Base-by-base conservation (phyloP, 2,113 vertebrate genomes). In the Guaruba guarouba region DNA sequence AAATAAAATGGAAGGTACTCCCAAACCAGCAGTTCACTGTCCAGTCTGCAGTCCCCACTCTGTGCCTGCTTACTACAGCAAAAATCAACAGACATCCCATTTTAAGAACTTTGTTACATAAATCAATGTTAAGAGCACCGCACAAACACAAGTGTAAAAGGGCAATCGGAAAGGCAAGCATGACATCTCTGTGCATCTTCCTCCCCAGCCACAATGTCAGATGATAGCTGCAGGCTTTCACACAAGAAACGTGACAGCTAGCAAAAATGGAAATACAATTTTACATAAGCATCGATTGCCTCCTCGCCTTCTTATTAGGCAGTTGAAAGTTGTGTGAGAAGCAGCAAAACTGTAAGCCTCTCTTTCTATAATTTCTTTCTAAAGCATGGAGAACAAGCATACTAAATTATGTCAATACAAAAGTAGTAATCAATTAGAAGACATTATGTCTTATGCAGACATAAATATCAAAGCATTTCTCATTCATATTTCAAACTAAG, bases 351-450 rank as follows among this genome's bases (percentile, higher is more conserved):
- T 41, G 28, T n/a, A 95, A 68, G 20, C 19, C 11, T 68, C 76
- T 49, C 13, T 33, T 84, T 69, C 84, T 54, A 0, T 12, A 29
- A 4, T 62, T 82, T 82, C 46, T 69, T 95, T 33, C 67, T n/a
- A 87, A 73, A 87, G 49, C 66, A 71, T 0, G 61, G 35, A 69
- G 35, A 91, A 79, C 20, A 85, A 79, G 66, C 46, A 82, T 13
- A 29, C 71, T 75, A 86, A 97, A 93, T 73, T 88, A 67, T 82
- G 77, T 52, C 88, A 85, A 59, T 82, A 93, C 57, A 74, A 95
- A 97, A 33, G 19, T 93, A 93, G 90, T 68, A 96, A 97, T 97
- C 93, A 97, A 97, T 97, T 98, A 98, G 83, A 97, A 95, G 93
- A 93, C 17, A 44, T 85, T 95, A 17, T 94, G 62, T 61, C 57